phyloP scores from a whole-genome alignment of 2,113 vertebrate species.

The Sinocyclocheilus rhinocerous region DNA sequence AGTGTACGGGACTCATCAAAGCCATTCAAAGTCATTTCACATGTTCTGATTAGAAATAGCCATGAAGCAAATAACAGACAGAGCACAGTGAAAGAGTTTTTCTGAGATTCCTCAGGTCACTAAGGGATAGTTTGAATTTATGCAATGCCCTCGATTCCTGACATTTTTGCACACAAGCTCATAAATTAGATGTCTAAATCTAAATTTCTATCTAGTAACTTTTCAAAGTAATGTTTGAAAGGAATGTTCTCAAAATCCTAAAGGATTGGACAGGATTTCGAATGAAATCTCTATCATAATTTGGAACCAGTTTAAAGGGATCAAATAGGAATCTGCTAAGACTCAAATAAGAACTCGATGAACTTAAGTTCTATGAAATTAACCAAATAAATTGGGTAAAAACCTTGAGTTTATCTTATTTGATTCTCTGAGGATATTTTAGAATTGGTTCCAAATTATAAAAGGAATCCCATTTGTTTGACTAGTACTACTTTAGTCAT shows the following conservation, averaged over 20 bases:
- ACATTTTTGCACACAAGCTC: neutral
- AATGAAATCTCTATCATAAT: neutral
- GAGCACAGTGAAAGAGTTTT: neutral
- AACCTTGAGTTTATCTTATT: neutral
- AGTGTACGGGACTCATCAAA: neutral
- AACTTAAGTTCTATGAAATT: neutral
- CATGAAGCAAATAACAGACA: neutral
- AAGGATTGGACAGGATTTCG: neutral
- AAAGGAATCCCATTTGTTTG: neutral
- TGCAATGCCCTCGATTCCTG: neutral
- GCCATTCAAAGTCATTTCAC: neutral
- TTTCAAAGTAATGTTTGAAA: neutral
- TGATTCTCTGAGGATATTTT: neutral
- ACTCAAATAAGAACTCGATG: neutral
- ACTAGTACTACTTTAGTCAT: neutral
- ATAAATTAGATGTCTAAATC: neutral
- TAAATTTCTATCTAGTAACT: neutral
- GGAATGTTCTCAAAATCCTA: neutral
- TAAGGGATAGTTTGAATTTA: neutral
- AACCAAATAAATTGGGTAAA: neutral
- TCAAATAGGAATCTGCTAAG: neutral
- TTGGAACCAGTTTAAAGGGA: neutral
- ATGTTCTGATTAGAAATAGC: neutral
- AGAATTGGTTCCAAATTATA: neutral
- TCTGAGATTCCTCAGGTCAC: neutral